phyloP scores from a whole-genome alignment of 2,888 invertebrate genomes.

The Rhimphoctona megacephalus region DNA sequence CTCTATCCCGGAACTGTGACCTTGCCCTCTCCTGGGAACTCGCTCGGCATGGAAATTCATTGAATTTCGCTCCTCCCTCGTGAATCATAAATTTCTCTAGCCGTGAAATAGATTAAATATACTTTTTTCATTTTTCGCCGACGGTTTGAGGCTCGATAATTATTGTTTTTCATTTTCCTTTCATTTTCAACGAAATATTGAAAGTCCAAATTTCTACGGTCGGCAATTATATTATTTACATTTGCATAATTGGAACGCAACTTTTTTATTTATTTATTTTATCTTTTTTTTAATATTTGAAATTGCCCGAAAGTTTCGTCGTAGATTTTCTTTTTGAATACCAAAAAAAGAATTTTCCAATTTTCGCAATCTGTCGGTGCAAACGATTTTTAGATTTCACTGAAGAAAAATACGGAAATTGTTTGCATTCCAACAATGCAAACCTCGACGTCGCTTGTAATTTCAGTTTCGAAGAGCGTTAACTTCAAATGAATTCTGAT shows the following conservation, averaged over 20 bases:
- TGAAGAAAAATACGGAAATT: neutral
- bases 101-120: neutral
- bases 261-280: neutral
- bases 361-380: too few species aligned
- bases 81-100: neutral
- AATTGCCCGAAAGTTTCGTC: too few species aligned
- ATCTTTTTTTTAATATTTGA: neutral
- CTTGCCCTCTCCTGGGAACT: slow-evolving; percentile 44
- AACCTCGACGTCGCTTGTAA: neutral
- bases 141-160: neutral
- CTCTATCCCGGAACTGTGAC: slow-evolving; percentile 47
- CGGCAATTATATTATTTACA: too few species aligned
- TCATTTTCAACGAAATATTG: neutral
- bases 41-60: slow-evolving; percentile 50
- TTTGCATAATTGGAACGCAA: neutral
- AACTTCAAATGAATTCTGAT: too few species aligned
- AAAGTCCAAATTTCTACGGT: too few species aligned
- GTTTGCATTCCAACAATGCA: neutral
- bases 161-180: neutral
- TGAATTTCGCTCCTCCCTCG: slow-evolving; percentile 17
- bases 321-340: too few species aligned
- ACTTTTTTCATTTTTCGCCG: neutral
- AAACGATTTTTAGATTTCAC: neutral
- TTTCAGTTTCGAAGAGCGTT: too few species aligned
- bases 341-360: too few species aligned